phyloP scores from a whole-genome alignment of 2,888 invertebrate genomes.

The Megamerina dolium region DNA sequence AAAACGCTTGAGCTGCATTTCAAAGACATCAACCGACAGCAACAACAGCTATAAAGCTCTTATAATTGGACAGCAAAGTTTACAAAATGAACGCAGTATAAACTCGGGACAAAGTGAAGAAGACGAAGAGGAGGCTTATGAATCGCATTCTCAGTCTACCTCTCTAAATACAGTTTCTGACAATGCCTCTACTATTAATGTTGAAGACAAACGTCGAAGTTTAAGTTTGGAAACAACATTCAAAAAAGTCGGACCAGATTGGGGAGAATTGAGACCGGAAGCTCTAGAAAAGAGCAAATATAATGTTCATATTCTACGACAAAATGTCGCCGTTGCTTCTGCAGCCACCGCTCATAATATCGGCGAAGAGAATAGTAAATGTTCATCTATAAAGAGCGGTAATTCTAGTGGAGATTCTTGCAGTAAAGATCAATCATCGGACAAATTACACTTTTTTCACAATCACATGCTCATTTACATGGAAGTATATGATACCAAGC shows the following conservation, averaged over 20 bases:
- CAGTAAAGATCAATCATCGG: slow-evolving; percentile 15
- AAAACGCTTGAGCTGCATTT: slow-evolving; percentile 47
- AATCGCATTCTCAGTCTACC: slow-evolving; percentile 16
- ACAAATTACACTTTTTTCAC: slow-evolving; percentile 57
- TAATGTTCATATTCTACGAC: slow-evolving; percentile 47
- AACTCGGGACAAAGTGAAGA: slow-evolving; percentile 36
- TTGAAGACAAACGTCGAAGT: slow-evolving; percentile 43
- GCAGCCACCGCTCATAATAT: slow-evolving; percentile 28
- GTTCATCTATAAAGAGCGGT: slow-evolving; percentile 26
- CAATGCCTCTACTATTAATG: slow-evolving; percentile 36
- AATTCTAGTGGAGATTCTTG: slow-evolving; percentile 19
- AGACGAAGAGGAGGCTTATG: slow-evolving; percentile 27
- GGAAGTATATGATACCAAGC: slow-evolving; percentile 69
- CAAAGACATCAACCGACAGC: slow-evolving; percentile 48
- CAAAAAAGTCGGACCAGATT: slow-evolving; percentile 37
- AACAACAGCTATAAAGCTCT: slow-evolving; percentile 35
- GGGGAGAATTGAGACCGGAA: slow-evolving; percentile 36
- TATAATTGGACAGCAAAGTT: slow-evolving; percentile 7
- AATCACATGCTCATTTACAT: slow-evolving; percentile 78
- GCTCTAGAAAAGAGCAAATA: slow-evolving; percentile 49
- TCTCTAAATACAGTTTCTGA: slow-evolving; percentile 12
- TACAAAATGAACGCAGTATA: slow-evolving; percentile 20
- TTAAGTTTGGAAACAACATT: slow-evolving; percentile 39
- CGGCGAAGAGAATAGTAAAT: slow-evolving; percentile 29
- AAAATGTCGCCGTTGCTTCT: slow-evolving; percentile 42